phyloP scores from a whole-genome alignment of 1,140 invertebrate species.

The Camponotus vicinus region DNA sequence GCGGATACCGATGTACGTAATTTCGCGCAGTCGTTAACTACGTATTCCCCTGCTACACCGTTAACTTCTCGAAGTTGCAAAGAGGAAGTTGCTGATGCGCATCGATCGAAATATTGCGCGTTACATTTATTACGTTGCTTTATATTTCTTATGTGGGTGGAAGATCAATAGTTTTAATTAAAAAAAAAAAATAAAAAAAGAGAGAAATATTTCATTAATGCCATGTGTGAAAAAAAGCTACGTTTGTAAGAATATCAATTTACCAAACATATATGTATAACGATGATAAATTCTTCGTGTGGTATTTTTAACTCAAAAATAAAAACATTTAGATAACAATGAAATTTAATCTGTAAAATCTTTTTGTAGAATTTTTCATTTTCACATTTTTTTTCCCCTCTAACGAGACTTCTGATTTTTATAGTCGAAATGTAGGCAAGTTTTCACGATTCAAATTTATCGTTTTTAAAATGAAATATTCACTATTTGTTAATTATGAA shows the following conservation, averaged over 20 bases:
- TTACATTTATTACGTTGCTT: neutral
- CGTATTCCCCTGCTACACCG: neutral
- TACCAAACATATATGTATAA: neutral
- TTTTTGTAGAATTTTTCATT: neutral
- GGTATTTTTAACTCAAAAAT: neutral
- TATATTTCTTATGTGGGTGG: no score
- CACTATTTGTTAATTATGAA: slow-evolving; percentile 39
- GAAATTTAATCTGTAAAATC: neutral
- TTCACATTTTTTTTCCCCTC: neutral
- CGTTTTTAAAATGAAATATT: slow-evolving; percentile 4
- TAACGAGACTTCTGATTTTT: neutral
- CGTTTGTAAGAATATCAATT: no score
- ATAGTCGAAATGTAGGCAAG: neutral
- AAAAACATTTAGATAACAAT: neutral
- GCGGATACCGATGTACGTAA: neutral
- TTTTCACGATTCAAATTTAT: neutral
- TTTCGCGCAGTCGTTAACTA: slow-evolving; percentile 51
- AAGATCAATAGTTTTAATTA: no score
- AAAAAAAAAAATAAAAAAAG: no score
- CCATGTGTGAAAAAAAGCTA: no score
- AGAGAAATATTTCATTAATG: neutral
- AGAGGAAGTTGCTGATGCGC: slow-evolving; percentile 46
- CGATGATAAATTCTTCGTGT: neutral
- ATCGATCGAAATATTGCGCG: neutral
- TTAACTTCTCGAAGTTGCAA: slow-evolving; percentile 25